A percentile compares a stretch with the other conserved stretches of the same genome.
These are phyloP conservation scores for Galagoides demidoff DNA, from an alignment of 2,797 vertebrate species.

Conservation along the genomic window DNA sequence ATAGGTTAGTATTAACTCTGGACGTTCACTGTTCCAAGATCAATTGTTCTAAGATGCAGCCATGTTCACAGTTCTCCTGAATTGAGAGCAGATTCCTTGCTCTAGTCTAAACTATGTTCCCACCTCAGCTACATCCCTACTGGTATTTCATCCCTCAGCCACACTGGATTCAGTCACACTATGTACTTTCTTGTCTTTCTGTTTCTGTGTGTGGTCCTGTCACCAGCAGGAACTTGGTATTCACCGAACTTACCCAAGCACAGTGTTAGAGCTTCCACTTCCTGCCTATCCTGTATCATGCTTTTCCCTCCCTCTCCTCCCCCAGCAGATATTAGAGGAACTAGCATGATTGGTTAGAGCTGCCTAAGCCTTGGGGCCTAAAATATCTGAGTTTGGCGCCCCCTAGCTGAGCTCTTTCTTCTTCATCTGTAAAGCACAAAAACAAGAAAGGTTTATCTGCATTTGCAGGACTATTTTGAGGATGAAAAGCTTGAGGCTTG, in stretches of 20 bases:
- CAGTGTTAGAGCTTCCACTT: background rate
- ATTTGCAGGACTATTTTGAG: background rate
- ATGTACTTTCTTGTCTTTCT: background rate
- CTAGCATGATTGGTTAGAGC: background rate
- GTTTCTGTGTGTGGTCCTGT: background rate
- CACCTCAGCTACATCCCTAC: background rate
- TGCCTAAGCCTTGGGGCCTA: background rate
- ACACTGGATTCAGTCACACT: fast-evolving
- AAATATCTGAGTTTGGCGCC: background rate
- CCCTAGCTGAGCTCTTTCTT: background rate
- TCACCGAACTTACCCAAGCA: background rate
- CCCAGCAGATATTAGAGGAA: background rate
- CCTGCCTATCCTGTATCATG: background rate
- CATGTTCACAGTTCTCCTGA: background rate
- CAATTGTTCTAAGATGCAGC: background rate
- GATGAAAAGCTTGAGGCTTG: too few species aligned
- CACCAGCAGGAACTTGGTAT: background rate
- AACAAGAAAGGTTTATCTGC: background rate
- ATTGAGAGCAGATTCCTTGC: background rate
- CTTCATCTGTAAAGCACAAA: background rate
- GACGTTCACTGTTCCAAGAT: background rate
- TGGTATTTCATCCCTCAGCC: background rate
- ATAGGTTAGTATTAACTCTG: background rate
- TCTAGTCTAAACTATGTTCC: background rate
- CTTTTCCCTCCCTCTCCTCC: background rate